Percentiles rank a stretch among this genome's conserved stretches.
phyloP scores from a whole-genome alignment of 2,113 vertebrate species.

The Clinocottus analis region DNA sequence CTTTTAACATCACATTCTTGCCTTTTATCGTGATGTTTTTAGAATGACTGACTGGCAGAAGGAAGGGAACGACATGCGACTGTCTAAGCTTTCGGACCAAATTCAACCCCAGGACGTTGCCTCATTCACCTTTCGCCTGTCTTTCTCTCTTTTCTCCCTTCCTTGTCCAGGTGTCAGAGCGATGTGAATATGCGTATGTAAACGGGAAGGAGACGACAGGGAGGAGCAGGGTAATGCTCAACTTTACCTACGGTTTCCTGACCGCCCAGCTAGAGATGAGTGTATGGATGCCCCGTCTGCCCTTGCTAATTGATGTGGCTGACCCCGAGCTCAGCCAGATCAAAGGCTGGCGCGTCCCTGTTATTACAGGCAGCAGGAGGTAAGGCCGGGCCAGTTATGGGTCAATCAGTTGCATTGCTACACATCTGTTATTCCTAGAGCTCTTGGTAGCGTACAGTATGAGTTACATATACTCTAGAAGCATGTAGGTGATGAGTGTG shows the following conservation, averaged over 20 bases:
- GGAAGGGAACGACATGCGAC: not conserved
- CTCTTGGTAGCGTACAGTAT: not conserved
- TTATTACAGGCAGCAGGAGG: constrained; percentile 88
- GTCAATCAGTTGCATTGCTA: not conserved
- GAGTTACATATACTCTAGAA: not conserved
- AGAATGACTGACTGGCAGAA: not conserved
- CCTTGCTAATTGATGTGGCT: constrained; percentile 89
- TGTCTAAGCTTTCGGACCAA: not conserved
- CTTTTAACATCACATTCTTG: not conserved
- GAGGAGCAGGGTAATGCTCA: constrained; percentile 84
- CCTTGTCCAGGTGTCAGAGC: constrained; percentile 88
- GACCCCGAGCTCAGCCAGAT: constrained; percentile 95
- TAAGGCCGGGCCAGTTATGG: constrained; percentile 57
- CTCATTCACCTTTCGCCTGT: not conserved
- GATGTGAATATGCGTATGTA: constrained; percentile 92
- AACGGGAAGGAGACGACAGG: constrained; percentile 92
- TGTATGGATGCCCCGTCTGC: constrained; percentile 93
- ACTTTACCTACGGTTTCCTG: constrained; percentile 93
- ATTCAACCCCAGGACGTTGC: not conserved
- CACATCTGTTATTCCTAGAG: not conserved
- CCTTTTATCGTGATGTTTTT: not conserved
- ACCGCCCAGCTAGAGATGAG: constrained; percentile 89
- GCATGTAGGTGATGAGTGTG: not conserved
- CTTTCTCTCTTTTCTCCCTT: not conserved
- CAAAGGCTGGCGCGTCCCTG: constrained; percentile 95